A percentile compares a stretch with the other conserved stretches of the same genome.
These are phyloP conservation scores for Ifrita kowaldi DNA, from an alignment of 2,113 vertebrate genomes.

Conservation along the genomic window DNA sequence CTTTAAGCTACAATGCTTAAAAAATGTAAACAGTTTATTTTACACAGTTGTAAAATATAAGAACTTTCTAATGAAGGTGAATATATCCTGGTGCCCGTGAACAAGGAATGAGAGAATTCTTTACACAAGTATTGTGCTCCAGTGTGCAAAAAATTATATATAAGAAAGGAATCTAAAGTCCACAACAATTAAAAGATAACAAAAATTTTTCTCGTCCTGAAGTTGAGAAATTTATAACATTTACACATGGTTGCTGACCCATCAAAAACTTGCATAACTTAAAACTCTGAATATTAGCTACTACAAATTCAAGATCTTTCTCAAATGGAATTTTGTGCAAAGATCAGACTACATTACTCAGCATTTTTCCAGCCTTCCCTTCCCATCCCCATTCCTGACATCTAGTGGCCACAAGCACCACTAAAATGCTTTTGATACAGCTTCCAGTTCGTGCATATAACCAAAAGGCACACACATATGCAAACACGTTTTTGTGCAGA, in stretches of 20 bases:
- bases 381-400: neutral
- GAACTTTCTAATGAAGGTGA: conserved; percentile 73
- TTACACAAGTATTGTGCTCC: conserved; percentile 79
- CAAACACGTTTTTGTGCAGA: conserved; percentile 53
- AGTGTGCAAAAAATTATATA: conserved; percentile 74
- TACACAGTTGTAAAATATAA: conserved; percentile 78
- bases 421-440: conserved; percentile 2
- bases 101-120: conserved; percentile 77
- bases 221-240: conserved; percentile 75
- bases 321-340: conserved; percentile 65
- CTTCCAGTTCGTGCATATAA: conserved; percentile 48
- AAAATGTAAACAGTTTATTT: conserved; percentile 83
- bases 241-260: conserved; percentile 71
- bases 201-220: conserved; percentile 55
- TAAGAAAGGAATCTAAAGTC: conserved; percentile 69
- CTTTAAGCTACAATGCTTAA: conserved; percentile 79
- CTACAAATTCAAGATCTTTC: conserved; percentile 59
- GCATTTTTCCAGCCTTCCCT: neutral
- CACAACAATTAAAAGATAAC: conserved; percentile 73
- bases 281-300: conserved; percentile 56
- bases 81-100: conserved; percentile 69
- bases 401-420: conserved; percentile 52
- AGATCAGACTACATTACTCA: neutral
- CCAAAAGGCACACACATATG: conserved; percentile 67
- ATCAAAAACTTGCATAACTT: conserved; percentile 66